Evolutionary conservation across 1,140 invertebrate genomes (phyloP).

Genomic region (Camponotus floridanus): DNA sequence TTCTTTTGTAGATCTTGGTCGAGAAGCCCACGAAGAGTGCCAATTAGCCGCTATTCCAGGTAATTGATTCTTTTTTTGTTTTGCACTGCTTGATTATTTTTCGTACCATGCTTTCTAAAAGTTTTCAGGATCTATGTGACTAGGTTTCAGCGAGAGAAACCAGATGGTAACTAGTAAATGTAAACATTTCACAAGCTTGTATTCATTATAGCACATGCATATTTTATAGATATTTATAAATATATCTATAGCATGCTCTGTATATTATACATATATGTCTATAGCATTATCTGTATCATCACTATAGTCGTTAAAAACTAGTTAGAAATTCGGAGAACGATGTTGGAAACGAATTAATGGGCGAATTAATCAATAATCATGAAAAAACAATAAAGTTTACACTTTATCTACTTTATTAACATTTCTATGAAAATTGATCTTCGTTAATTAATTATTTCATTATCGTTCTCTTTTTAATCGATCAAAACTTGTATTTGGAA

Average conservation of each 20-base stretch:
- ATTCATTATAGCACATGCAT: neutral
- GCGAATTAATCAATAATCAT: neutral
- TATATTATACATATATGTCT: neutral
- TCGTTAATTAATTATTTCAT: neutral
- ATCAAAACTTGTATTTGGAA: neutral
- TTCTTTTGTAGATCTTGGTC: constrained; percentile 83
- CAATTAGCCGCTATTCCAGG: constrained; percentile 79
- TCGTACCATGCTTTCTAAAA: constrained; percentile 41
- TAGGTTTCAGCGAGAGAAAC: neutral
- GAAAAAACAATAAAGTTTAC: neutral
- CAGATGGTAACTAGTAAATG: constrained; percentile 76
- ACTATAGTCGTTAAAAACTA: neutral
- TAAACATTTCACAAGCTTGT: constrained; percentile 40
- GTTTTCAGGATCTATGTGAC: constrained; percentile 76
- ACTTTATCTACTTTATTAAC: neutral
- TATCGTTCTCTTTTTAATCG: neutral
- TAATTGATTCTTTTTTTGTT: constrained; percentile 71
- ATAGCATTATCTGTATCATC: constrained; percentile 32
- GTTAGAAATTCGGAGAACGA: neutral
- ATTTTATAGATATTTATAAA: neutral
- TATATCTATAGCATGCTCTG: constrained; percentile 12
- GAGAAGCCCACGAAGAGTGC: constrained; percentile 77
- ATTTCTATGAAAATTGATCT: constrained; percentile 2
- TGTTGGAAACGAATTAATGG: neutral
- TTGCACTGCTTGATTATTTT: constrained; percentile 22